Evolutionary conservation across 2,888 invertebrate genomes (phyloP).

Genomic region (Agrochola lychnidis): DNA sequence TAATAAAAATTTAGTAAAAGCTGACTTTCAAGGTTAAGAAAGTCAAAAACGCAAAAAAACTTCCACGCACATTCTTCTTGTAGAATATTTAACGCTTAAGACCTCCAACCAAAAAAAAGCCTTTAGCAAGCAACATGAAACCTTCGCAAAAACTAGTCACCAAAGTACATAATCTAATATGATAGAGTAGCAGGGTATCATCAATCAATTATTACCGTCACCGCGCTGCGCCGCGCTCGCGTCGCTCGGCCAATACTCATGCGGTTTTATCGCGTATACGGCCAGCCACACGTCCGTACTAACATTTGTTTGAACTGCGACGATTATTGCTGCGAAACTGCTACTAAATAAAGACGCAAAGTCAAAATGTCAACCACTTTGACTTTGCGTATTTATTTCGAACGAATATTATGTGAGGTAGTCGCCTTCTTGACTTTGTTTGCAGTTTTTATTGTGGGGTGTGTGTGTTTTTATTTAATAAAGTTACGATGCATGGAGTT

Average conservation of each 20-base stretch:
- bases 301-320: background rate
- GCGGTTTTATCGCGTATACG: slow-evolving; percentile 6
- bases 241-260: slow-evolving; percentile 7
- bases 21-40: background rate
- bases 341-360: background rate
- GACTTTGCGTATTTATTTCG: too few relatives aligned
- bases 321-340: background rate
- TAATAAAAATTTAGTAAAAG: background rate
- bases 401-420: background rate
- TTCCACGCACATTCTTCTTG: background rate
- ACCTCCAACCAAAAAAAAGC: background rate
- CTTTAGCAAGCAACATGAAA: background rate
- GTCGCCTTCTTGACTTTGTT: background rate
- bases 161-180: slow-evolving; percentile 41
- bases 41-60: background rate
- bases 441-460: background rate
- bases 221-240: slow-evolving; percentile 10
- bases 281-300: background rate
- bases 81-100: background rate
- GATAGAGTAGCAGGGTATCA: slow-evolving; percentile 38
- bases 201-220: slow-evolving; percentile 42
- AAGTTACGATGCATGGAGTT: background rate
- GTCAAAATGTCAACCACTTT: background rate
- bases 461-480: background rate
- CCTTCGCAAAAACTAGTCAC: slow-evolving; percentile 22